These are phyloP conservation scores for Plemyria rubiginata DNA, from an alignment of 2,888 invertebrate genomes.

Conservation along the genomic window DNA sequence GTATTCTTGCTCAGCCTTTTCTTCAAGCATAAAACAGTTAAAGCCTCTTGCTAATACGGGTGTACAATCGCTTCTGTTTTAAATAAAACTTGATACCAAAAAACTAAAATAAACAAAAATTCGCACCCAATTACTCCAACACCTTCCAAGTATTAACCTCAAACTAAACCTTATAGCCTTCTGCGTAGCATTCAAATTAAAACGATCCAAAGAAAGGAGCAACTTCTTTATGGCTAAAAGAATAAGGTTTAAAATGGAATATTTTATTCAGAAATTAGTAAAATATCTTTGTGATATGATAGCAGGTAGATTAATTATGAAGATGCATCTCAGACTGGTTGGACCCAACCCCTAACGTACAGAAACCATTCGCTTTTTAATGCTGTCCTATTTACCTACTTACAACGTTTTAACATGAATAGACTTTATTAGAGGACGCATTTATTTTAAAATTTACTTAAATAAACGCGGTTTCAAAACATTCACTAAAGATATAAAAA, in stretches of 20 bases:
- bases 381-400: too few species aligned
- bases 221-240: neutral
- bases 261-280: constrained; percentile 13
- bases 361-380: neutral
- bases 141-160: neutral
- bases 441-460: too few species aligned
- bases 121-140: constrained; percentile 24
- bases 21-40: too few species aligned
- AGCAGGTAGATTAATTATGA: constrained; percentile 73
- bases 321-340: constrained; percentile 72
- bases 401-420: too few species aligned
- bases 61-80: constrained; percentile 32
- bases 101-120: constrained; percentile 19
- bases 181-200: neutral
- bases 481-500: too few species aligned
- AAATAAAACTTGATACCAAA: constrained; percentile 27
- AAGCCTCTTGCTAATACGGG: neutral
- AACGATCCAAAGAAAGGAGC: neutral
- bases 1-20: too few species aligned
- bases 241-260: constrained; percentile 35
- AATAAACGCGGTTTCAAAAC: too few species aligned
- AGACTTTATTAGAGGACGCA: too few species aligned
- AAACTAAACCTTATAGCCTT: constrained; percentile 9
- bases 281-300: constrained; percentile 45
- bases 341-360: neutral